Base-by-base conservation (phyloP, 2,888 invertebrate species). In the Xylota segnis region DNA sequence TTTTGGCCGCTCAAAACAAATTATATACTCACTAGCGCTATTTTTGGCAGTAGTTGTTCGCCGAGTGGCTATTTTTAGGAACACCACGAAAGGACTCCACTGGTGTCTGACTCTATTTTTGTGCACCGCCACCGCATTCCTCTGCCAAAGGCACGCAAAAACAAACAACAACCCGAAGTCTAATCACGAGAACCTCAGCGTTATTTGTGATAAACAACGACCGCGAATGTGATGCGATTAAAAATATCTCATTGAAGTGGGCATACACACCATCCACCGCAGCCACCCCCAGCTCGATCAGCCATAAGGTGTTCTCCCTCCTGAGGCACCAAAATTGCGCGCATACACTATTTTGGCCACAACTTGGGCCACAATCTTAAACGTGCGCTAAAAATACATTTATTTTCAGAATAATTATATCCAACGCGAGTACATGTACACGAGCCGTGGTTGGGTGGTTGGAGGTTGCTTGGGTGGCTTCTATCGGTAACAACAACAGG, bases 181-280 rank as follows among this genome's bases (percentile, higher is more conserved):
- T 78, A 83, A 83, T 83, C 83, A 83, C 78, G 83, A 83, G 83
- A 52, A 74, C 50, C 61, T 66, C 68, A 32, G 27, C 47, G 76
- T 65, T 68, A 65, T 68, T 72, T 16, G 66, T 74, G 83, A 84
- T 84, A 81, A 81, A 84, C 83, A 84, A 75, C 84, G 79, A 84
- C 84, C 84, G 84, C 84, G 81, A 84, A 84, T 84, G 84, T 77
- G 75, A 84, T 86, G 86, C 71, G 82, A 86, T 86, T 86, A 82
- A 82, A 86, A 86, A 86, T 82, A 77, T 77, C 82, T 63, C 86
- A 86, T 76, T 86, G 76, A 81, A 82, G 86, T 76, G 82, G 72
- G 66, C 47, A 66, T 23, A 65, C 68, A 18, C 45, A 37, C 40
- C 68, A 45, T 45, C 47, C 50, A 7, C 16, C 18, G 34, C 45